Conservation (phyloP, 2,113 vertebrate genomes). For the Apteryx owenii region DNA sequence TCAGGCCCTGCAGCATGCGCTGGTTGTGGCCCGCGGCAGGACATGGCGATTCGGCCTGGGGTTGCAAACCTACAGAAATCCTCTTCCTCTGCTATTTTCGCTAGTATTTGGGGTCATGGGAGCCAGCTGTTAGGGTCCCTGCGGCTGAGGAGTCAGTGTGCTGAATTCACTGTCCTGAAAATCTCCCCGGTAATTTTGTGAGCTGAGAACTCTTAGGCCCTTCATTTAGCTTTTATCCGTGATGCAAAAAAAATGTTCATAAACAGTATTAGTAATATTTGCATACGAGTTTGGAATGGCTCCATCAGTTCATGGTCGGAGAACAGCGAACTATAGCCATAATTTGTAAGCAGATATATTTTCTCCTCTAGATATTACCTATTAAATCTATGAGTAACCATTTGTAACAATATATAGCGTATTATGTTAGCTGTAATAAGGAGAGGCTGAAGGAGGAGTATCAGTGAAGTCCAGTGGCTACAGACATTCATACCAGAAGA, state of each 20-base stretch:
- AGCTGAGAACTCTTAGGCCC: accelerated
- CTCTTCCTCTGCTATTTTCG: accelerated
- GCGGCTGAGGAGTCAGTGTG: accelerated
- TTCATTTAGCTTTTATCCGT: not conserved
- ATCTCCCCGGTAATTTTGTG: accelerated
- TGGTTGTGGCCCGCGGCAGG: too few species aligned
- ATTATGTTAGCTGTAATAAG: not conserved
- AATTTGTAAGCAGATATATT: not conserved
- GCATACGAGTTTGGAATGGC: not conserved
- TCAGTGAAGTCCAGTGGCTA: not conserved
- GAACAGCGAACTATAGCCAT: not conserved
- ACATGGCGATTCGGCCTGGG: too few species aligned
- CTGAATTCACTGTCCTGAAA: not conserved
- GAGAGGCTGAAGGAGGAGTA: not conserved
- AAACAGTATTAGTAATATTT: not conserved
- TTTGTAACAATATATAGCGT: not conserved
- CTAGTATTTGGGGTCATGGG: accelerated
- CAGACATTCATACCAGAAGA: not conserved
- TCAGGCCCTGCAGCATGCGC: too few species aligned
- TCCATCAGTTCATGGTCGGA: not conserved
- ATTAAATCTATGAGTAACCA: not conserved
- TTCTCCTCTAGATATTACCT: not conserved
- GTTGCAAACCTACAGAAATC: not conserved
- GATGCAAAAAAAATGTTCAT: not conserved
- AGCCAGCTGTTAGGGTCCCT: not conserved